phyloP scores from a whole-genome alignment of 2,113 vertebrate genomes.

The Bufo gargarizans region DNA sequence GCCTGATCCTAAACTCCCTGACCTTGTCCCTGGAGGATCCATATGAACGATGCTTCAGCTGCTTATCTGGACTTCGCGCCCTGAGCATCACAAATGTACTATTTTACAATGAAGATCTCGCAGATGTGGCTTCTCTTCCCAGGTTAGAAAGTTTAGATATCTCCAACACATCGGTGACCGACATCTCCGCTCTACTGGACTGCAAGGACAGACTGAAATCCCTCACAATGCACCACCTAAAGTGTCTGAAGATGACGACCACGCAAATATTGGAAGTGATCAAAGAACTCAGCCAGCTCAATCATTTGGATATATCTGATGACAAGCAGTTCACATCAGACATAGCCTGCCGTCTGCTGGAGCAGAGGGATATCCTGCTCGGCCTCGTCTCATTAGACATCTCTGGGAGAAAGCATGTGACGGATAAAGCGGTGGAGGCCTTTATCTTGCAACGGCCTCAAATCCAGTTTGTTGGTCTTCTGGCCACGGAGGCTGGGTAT shows the following conservation, averaged over 20 bases:
- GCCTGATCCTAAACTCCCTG: constrained; percentile 90
- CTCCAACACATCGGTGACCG: constrained; percentile 96
- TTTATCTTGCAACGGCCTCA: constrained; percentile 91
- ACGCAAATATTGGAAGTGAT: constrained; percentile 92
- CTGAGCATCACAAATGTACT: constrained; percentile 94
- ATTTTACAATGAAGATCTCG: constrained; percentile 94
- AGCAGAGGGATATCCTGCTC: constrained; percentile 88
- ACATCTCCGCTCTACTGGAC: constrained; percentile 88
- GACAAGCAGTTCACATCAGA: constrained; percentile 99
- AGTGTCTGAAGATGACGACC: constrained; percentile 98
- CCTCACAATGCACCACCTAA: constrained; percentile 95
- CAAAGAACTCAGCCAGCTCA: constrained; percentile 84
- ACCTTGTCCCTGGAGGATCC: constrained; percentile 95
- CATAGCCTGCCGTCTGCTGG: constrained; percentile 91
- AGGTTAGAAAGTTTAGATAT: constrained; percentile 95
- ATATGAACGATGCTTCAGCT: constrained; percentile 85
- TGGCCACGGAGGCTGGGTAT: constrained; percentile 96
- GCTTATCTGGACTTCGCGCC: constrained; percentile 85
- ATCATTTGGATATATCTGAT: constrained; percentile 96
- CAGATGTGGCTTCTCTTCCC: constrained; percentile 89
- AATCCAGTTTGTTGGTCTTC: constrained; percentile 94
- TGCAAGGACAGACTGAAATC: constrained; percentile 90
- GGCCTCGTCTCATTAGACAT: constrained; percentile 91
- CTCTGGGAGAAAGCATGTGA: constrained; percentile 95
- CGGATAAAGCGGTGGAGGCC: constrained; percentile 86